Conservation (phyloP, 2,797 vertebrate species). For the Hemitrygon akajei region DNA sequence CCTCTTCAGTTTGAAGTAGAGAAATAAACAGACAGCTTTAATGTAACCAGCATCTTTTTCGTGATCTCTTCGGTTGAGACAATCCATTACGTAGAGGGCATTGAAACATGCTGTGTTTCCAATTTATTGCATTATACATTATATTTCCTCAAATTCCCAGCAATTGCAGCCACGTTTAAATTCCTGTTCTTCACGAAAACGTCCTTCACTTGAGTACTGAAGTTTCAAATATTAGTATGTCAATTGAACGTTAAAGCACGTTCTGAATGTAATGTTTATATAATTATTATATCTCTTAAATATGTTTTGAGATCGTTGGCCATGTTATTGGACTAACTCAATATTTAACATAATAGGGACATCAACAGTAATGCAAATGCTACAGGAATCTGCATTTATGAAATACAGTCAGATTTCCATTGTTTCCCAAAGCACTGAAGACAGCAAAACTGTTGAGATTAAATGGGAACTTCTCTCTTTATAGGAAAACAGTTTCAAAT, state of each 20-base stretch:
- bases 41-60: not conserved
- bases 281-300: not conserved
- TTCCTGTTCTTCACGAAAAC: not conserved
- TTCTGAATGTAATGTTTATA: slow-evolving; percentile 3
- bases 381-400: not conserved
- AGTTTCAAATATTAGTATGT: not conserved
- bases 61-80: not conserved
- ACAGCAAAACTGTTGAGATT: too few relatives aligned
- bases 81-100: not conserved
- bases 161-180: not conserved
- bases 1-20: slow-evolving; percentile 27
- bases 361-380: not conserved
- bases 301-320: not conserved
- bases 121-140: not conserved
- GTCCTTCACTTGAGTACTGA: slow-evolving; percentile 15
- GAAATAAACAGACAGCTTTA: slow-evolving; percentile 22
- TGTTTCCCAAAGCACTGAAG: not conserved
- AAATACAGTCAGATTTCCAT: not conserved
- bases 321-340: not conserved
- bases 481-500: not conserved
- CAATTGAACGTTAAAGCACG: not conserved
- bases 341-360: not conserved
- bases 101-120: not conserved
- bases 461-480: not conserved
- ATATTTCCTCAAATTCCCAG: not conserved